These are phyloP conservation scores for Pterostichus madidus DNA, from an alignment of 2,888 invertebrate genomes.

Conservation along the genomic window DNA sequence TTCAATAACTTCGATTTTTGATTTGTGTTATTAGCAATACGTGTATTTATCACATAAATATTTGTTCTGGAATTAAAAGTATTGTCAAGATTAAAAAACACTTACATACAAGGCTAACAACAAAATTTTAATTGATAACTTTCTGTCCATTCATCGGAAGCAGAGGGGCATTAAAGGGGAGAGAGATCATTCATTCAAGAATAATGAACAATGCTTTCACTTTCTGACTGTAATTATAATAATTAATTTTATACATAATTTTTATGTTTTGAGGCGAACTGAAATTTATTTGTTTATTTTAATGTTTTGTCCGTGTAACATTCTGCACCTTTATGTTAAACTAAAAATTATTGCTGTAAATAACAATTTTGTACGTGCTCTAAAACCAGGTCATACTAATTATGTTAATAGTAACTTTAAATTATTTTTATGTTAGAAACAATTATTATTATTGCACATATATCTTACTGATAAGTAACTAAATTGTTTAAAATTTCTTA, in stretches of 20 bases:
- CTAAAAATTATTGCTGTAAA: conserved; percentile 18
- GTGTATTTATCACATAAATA: background rate
- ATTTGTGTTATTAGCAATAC: background rate
- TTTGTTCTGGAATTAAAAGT: background rate
- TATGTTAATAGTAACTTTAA: conserved; percentile 15
- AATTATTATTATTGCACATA: conserved; percentile 34
- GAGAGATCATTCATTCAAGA: conserved; percentile 5
- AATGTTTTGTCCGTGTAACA: background rate
- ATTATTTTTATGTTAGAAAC: conserved; percentile 20
- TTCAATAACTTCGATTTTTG: background rate
- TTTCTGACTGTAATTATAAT: conserved; percentile 13
- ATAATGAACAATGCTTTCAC: conserved; percentile 12
- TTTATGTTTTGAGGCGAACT: background rate
- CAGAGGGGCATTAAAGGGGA: conserved; percentile 2
- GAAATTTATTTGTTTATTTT: no score
- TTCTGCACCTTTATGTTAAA: background rate
- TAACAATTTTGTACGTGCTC: conserved; percentile 11
- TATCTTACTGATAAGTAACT: background rate
- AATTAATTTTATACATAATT: conserved; percentile 31
- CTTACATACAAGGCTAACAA: background rate
- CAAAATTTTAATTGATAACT: conserved; percentile 20
- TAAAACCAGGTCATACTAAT: conserved; percentile 26
- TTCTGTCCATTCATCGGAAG: conserved; percentile 1
- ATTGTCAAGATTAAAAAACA: background rate
- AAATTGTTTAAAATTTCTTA: no score